These are phyloP conservation scores for Lepilemur septentrionalis DNA, from an alignment of 2,797 vertebrate species.

Conservation along the genomic window DNA sequence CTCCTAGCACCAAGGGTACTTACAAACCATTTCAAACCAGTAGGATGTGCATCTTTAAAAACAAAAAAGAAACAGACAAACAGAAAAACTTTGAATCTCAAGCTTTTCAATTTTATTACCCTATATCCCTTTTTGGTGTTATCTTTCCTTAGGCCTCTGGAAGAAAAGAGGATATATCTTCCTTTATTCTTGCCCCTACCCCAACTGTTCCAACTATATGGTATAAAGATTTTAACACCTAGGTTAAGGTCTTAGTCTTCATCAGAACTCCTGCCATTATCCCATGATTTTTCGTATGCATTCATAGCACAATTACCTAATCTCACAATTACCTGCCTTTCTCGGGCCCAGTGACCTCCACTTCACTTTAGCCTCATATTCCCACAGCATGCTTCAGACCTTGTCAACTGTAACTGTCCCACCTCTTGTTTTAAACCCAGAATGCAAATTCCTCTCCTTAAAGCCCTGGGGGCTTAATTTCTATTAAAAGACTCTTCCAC, in stretches of 20 bases:
- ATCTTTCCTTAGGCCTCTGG: neutral
- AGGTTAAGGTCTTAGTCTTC: neutral
- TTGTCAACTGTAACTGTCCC: neutral
- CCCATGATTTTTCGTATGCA: neutral
- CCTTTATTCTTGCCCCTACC: neutral
- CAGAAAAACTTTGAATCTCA: neutral
- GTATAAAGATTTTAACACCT: neutral
- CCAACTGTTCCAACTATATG: neutral
- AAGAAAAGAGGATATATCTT: neutral
- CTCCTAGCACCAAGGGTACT: neutral
- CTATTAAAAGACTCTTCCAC: neutral
- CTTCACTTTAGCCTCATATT: neutral
- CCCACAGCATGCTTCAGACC: neutral
- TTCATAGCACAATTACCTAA: neutral
- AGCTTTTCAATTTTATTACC: neutral
- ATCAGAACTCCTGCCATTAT: neutral
- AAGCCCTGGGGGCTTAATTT: neutral
- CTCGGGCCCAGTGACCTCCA: neutral
- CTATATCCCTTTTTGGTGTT: neutral
- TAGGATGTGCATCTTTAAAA: neutral
- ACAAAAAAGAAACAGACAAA: neutral
- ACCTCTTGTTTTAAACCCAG: neutral
- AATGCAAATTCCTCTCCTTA: neutral
- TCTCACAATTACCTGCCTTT: neutral
- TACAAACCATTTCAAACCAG: neutral